Evolutionary conservation across 2,113 vertebrate species (phyloP).

Genomic region (Podocnemis expansa): DNA sequence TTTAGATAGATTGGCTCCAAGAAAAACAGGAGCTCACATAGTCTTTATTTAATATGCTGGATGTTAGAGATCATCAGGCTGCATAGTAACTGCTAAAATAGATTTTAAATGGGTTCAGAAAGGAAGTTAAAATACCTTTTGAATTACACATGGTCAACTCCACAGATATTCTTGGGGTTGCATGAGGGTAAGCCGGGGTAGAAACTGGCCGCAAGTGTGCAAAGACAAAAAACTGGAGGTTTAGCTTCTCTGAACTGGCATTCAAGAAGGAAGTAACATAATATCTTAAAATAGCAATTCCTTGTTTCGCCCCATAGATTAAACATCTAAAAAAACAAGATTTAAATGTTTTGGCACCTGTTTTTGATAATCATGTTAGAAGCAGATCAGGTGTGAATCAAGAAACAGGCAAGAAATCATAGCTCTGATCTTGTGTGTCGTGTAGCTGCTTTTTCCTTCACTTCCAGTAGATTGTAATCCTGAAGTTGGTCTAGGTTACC

Average conservation of each 20-base stretch:
- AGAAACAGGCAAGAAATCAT: background rate
- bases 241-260: accelerated
- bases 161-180: background rate
- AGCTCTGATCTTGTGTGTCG: background rate
- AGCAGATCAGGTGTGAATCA: background rate
- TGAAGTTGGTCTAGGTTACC: background rate
- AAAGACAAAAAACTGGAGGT: background rate
- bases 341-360: background rate
- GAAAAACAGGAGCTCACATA: accelerated
- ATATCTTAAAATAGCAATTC: background rate
- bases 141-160: background rate
- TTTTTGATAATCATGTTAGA: background rate
- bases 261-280: background rate
- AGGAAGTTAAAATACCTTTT: background rate
- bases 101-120: accelerated
- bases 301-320: background rate
- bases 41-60: accelerated
- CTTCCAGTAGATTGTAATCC: background rate
- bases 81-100: background rate
- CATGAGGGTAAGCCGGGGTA: background rate
- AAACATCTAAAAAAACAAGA: background rate
- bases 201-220: background rate
- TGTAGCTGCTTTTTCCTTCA: background rate
- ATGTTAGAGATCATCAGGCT: background rate
- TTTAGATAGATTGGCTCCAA: background rate